Evolutionary conservation across 64 coral and sea anemone genomes (phyloP), one percentile per base, ranked within the genome.

Genomic region (Montipora efflorescens): DNA sequence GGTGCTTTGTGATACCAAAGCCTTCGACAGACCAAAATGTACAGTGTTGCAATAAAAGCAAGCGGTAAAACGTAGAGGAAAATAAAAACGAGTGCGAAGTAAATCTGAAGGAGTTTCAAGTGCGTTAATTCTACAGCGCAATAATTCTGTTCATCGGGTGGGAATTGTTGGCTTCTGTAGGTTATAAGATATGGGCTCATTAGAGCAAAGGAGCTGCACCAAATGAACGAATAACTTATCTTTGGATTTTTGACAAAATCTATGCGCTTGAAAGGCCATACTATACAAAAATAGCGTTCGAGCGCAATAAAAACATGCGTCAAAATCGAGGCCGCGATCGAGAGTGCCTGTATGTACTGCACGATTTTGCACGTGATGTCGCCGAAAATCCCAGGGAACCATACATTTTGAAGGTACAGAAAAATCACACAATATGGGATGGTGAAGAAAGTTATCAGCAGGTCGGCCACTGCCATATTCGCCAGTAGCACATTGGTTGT

Each of bases 1-100:
- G 94, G 94, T 14, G 81, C 28, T 73, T 96, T 96, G 8, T 91
- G 77, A 16, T 73, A 72, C 94, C 94, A 96, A 4, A 96, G 90
- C 47, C 89, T 96, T 82, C 84, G 89, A 53, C 84, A 96, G 23
- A 96, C 55, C 15, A 86, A 62, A 8, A 67, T 43, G 73, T 96
- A 96, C 46, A 92, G 83, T 23, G 68, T 70, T 18, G 90, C 90
- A 16, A 96, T 96, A 13, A 96, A 86, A 18, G 48, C 16, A 11
- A 96, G 23, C 5, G 94, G 94, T 47, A 89, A 14, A 44, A 96
- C 3, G 50, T 89, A 96, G 16, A 96, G 90, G 0, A 92, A 62
- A n/a, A 80, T 20, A 5, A 96, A 92, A 5, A 89, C 79, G 8
- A 93, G 53, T 48, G 69, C 47, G 48, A 89, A 71, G 46, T 93